Evolutionary conservation across 2,113 vertebrate genomes (phyloP).

Genomic region (Gila orcuttii): DNA sequence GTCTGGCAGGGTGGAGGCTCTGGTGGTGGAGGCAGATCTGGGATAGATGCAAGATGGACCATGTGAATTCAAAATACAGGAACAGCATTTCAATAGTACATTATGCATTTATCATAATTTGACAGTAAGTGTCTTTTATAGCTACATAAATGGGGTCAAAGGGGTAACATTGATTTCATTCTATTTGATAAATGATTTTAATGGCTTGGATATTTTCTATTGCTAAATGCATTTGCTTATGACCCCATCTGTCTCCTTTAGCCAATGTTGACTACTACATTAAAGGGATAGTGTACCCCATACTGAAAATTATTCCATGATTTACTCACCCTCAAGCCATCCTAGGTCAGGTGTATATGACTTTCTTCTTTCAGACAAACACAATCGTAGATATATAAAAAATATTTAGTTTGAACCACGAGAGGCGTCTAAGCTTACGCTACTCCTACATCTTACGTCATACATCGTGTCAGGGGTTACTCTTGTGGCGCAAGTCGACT

Average conservation of each 20-base stretch:
- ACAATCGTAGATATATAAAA: too few species aligned
- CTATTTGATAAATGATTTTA: slow-evolving; percentile 6
- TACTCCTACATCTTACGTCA: too few species aligned
- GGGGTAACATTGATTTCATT: slow-evolving; percentile 25
- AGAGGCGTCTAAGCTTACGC: too few species aligned
- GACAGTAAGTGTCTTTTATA: slow-evolving; percentile 17
- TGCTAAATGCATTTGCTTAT: not conserved
- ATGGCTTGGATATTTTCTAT: not conserved
- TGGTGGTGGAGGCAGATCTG: slow-evolving; percentile 98
- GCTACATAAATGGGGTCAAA: slow-evolving; percentile 6
- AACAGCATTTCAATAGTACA: not conserved
- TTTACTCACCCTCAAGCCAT: too few species aligned
- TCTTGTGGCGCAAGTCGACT: too few species aligned
- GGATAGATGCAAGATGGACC: not conserved
- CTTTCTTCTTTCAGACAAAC: too few species aligned
- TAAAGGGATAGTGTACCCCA: not conserved
- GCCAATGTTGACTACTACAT: not conserved
- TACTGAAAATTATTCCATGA: too few species aligned
- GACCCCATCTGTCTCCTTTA: slow-evolving; percentile 10
- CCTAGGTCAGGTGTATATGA: too few species aligned
- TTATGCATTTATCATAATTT: slow-evolving; percentile 14
- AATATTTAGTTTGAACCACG: too few species aligned
- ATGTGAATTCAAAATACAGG: not conserved
- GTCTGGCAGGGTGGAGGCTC: slow-evolving; percentile 96
- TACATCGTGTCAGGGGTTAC: too few species aligned